Percentiles rank a stretch among this genome's conserved stretches.
Evolutionary conservation across 2,797 vertebrate genomes (phyloP).

Genomic region (Rhinichthys osculus): DNA sequence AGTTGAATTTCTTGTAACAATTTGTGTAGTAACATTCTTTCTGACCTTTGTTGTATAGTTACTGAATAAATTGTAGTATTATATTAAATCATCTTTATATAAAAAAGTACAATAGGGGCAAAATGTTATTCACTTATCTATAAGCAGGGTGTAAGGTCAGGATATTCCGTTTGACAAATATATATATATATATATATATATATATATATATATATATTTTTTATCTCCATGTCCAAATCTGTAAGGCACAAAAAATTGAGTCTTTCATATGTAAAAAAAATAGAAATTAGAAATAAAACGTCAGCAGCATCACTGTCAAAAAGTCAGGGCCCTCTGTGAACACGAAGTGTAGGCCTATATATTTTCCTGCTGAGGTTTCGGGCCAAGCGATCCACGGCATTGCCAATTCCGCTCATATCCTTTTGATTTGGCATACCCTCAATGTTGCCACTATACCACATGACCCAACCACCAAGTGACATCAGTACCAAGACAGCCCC

Average conservation of each 20-base stretch:
- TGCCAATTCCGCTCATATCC: constrained; percentile 81
- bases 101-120: background rate
- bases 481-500: constrained; percentile 85
- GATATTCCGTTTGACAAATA: background rate
- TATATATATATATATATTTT: too few species aligned
- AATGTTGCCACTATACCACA: constrained; percentile 94
- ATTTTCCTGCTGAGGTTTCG: constrained; percentile 85
- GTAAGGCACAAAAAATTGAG: background rate
- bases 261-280: background rate
- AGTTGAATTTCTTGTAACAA: background rate
- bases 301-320: background rate
- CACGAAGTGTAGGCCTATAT: constrained; percentile 54
- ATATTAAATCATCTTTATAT: background rate
- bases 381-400: constrained; percentile 82
- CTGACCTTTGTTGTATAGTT: background rate
- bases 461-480: constrained; percentile 87
- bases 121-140: background rate
- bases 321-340: constrained; percentile 60
- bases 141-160: background rate
- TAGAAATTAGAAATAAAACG: background rate
- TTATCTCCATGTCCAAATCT: background rate
- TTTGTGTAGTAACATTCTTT: background rate
- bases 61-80: background rate
- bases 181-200: too few species aligned
- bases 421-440: constrained; percentile 81